A percentile compares a stretch with the other conserved stretches of the same genome.
phyloP scores from a whole-genome alignment of 2,888 invertebrate species.

The Drosophila basisetae region DNA sequence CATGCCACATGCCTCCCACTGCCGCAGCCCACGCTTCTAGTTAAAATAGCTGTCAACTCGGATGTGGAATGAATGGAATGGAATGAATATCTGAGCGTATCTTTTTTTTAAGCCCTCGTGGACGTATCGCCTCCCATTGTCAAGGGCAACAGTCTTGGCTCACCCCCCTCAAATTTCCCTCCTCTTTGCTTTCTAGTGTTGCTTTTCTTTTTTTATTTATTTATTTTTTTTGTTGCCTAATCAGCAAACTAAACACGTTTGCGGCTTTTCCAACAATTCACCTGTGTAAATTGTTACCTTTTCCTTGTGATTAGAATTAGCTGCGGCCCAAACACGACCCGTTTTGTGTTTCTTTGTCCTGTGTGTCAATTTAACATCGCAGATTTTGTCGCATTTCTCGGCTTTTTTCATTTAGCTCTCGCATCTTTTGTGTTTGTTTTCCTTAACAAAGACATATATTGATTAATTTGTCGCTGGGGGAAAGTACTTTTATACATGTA shows the following conservation, averaged over 20 bases:
- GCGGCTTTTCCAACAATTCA: slow-evolving; percentile 44
- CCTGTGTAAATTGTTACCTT: slow-evolving; percentile 23
- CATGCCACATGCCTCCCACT: slow-evolving; percentile 14
- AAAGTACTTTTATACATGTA: neutral
- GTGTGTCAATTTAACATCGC: slow-evolving; percentile 41
- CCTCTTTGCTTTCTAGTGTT: slow-evolving; percentile 3
- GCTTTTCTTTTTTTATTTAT: slow-evolving; percentile 1
- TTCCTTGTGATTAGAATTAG: slow-evolving; percentile 32
- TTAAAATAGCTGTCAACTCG: slow-evolving; percentile 42
- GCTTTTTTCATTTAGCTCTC: slow-evolving; percentile 13
- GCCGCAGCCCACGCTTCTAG: neutral
- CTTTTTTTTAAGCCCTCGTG: slow-evolving; percentile 22
- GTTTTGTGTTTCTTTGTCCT: slow-evolving; percentile 12
- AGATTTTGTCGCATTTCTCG: slow-evolving; percentile 4
- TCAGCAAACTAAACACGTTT: slow-evolving; percentile 65
- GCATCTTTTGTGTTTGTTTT: slow-evolving; percentile 12
- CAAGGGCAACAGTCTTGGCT: slow-evolving; percentile 61
- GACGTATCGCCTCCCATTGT: slow-evolving; percentile 35
- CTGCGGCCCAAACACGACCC: slow-evolving; percentile 22
- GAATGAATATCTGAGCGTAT: slow-evolving; percentile 32
- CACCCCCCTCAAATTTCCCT: neutral
- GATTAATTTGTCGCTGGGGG: slow-evolving; percentile 48
- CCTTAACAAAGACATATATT: slow-evolving; percentile 43
- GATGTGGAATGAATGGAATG: slow-evolving; percentile 3
- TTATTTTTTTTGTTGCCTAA: slow-evolving; percentile 44